Evolutionary conservation across 2,888 invertebrate genomes (phyloP).

Genomic region (Epsilonema sp.): DNA sequence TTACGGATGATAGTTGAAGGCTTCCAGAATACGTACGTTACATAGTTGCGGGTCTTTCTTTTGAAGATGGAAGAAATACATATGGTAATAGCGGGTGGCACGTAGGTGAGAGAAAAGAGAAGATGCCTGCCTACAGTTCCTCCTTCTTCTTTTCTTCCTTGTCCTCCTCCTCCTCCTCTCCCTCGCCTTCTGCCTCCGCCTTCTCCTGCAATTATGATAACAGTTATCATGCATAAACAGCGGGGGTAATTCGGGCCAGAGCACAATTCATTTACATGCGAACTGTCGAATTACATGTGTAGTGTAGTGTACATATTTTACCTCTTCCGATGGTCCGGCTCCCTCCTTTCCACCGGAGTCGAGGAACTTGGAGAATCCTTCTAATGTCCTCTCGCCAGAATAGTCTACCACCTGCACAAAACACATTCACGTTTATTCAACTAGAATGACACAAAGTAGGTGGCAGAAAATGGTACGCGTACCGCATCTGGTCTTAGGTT

Average conservation of each 20-base stretch:
- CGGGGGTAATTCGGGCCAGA: not conserved
- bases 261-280: not conserved
- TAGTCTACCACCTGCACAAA: conserved; percentile 52
- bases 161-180: conserved; percentile 19
- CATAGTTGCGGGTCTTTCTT: too few relatives aligned
- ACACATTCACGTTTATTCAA: too few relatives aligned
- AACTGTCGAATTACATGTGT: not conserved
- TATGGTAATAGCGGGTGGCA: too few relatives aligned
- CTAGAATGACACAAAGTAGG: too few relatives aligned
- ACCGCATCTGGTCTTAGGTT: too few relatives aligned
- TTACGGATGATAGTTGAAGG: too few relatives aligned
- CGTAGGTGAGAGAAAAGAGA: too few relatives aligned
- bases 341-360: conserved; percentile 69
- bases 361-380: conserved; percentile 74
- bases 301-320: not conserved
- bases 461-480: too few relatives aligned
- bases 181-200: conserved; percentile 18
- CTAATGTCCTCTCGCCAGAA: conserved; percentile 81
- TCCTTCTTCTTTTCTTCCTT: conserved; percentile 8
- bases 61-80: too few relatives aligned
- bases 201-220: conserved; percentile 7
- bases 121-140: not conserved
- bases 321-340: conserved; percentile 22
- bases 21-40: too few relatives aligned
- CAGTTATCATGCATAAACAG: not conserved